Evolutionary conservation across 1,140 invertebrate species (phyloP).

Genomic region (Lepidostoma basale): DNA sequence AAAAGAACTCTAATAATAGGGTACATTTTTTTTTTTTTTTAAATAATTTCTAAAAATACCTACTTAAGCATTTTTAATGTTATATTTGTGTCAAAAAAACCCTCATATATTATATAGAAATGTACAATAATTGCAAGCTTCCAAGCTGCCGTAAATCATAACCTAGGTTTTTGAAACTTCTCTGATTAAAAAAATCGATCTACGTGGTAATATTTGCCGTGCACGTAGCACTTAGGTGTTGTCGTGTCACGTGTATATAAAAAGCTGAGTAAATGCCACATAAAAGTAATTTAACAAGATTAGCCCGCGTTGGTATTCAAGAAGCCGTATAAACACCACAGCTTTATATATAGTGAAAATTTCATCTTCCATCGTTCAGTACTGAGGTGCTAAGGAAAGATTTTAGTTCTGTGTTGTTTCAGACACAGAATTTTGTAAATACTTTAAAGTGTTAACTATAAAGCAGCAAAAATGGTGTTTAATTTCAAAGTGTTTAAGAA

Average conservation of each 20-base stretch:
- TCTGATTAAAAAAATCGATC: no score
- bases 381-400: background rate
- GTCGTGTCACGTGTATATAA: constrained; percentile 27
- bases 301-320: constrained; percentile 31
- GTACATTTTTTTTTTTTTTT: no score
- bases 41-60: no score
- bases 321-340: constrained; percentile 42
- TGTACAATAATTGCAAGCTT: no score
- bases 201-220: no score
- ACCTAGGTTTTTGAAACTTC: no score
- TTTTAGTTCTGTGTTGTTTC: background rate
- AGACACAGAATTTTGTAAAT: background rate
- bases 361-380: constrained; percentile 15
- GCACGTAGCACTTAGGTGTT: no score
- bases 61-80: no score
- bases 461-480: constrained; percentile 72
- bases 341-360: constrained; percentile 43
- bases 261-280: constrained; percentile 33
- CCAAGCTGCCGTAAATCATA: no score
- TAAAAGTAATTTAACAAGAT: constrained; percentile 46
- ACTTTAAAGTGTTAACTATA: background rate
- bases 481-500: constrained; percentile 96
- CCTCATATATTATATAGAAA: no score
- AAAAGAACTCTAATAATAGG: no score
- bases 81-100: no score